Evolutionary conservation across 2,888 invertebrate species (phyloP), one percentile per base, ranked within the genome.

Genomic region (Phanerotoma sp.): DNA sequence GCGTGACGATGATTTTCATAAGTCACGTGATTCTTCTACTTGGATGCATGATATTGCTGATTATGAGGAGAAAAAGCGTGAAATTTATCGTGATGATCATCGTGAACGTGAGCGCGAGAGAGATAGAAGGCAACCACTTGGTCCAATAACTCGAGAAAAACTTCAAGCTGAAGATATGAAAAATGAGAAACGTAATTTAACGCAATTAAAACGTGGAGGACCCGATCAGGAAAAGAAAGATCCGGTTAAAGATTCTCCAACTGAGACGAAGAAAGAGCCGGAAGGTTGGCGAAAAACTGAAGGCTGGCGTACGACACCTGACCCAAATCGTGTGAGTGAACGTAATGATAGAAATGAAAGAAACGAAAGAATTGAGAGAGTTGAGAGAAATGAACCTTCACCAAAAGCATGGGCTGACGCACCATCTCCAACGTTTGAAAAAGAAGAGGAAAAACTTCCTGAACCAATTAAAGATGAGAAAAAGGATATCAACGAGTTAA

Each of bases 81-180:
- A 77, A 25, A 58, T 65, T 15, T 75, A 74, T 54, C 73, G 71
- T 28, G 75, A 75, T 22, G 77, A 77, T 35, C 63, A 64, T 42
- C 65, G 69, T 10, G 69, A 67, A n/a, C 66, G 74, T n/a, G 61
- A 65, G n/a, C 69, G 79, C 21, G 72, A 74, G 13, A 68, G 72
- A 20, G 47, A 58, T 5, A 57, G 61, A 45, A 74, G 82, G 49
- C 78, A 79, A 57, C 81, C 83, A n/a, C 83, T 83, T 1, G 83
- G 83, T 15, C 83, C 84, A 2, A 83, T 84, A 9, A 84, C 83
- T 0, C 79, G 82, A 57, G 84, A 85, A 52, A 81, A 82, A 62
- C 77, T 85, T 15, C 78, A 84, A 18, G 83, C 83, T 1, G 82
- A 83, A 35, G 83, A 84, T 68, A 64, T 79, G 37, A 77, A 79